phyloP scores from a whole-genome alignment of 2,888 invertebrate species.

The Zonitis immaculata region DNA sequence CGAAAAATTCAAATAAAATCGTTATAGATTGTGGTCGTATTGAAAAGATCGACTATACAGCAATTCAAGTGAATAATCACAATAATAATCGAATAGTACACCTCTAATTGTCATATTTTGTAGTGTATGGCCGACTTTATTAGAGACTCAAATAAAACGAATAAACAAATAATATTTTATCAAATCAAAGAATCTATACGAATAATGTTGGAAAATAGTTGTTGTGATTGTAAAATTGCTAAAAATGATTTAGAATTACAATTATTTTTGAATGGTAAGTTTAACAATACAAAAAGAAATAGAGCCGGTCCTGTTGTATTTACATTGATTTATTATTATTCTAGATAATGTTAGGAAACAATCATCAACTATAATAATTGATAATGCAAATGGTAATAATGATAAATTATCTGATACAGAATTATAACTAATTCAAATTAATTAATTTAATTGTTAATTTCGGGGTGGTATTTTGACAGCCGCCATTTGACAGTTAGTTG shows the following conservation, averaged over 20 bases:
- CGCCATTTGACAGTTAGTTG: too few relatives aligned
- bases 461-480: too few relatives aligned
- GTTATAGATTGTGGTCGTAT: constrained; percentile 62
- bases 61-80: constrained; percentile 54
- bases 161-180: constrained; percentile 32
- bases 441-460: too few relatives aligned
- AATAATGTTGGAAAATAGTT: constrained; percentile 23
- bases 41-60: constrained; percentile 63
- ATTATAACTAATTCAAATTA: too few relatives aligned
- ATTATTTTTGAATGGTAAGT: constrained; percentile 23
- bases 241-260: constrained; percentile 23
- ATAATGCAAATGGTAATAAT: too few relatives aligned
- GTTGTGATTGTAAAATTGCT: constrained; percentile 17
- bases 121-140: constrained; percentile 38
- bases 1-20: constrained; percentile 46
- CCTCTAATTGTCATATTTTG: constrained; percentile 7
- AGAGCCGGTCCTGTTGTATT: background rate
- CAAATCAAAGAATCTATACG: constrained; percentile 19
- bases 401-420: too few relatives aligned
- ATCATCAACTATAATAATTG: too few relatives aligned
- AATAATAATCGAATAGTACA: background rate
- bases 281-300: background rate
- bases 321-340: background rate
- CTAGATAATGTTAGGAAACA: too few relatives aligned
- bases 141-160: constrained; percentile 32